Evolutionary conservation across 2,888 invertebrate species (phyloP).

Genomic region (Hydrotaea diabolus): DNA sequence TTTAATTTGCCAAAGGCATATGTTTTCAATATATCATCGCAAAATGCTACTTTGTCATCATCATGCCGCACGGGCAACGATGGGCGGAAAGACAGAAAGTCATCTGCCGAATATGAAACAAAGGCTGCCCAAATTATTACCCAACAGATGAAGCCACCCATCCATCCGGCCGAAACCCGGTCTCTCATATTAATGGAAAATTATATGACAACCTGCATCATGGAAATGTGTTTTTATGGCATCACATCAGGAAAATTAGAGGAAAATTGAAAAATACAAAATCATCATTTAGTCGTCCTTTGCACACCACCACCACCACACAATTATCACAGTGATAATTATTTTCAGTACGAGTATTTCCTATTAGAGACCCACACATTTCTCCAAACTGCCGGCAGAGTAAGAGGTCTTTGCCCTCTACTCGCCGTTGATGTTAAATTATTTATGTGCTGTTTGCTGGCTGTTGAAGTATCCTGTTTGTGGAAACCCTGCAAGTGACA

Average conservation of each 20-base stretch:
- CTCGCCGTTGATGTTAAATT: not conserved
- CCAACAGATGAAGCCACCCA: conserved; percentile 32
- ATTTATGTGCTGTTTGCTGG: conserved; percentile 35
- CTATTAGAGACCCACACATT: conserved; percentile 57
- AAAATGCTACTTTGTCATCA: conserved; percentile 35
- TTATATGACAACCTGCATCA: conserved; percentile 50
- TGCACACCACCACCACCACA: not conserved
- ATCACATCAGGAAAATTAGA: conserved; percentile 38
- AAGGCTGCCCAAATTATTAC: conserved; percentile 14
- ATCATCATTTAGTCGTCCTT: not conserved
- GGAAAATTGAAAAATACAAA: conserved; percentile 17
- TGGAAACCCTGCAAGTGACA: conserved; percentile 80
- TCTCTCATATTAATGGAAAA: conserved; percentile 28
- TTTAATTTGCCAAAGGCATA: conserved; percentile 58
- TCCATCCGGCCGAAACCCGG: conserved; percentile 8
- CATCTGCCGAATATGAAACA: conserved; percentile 57
- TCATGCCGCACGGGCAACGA: not conserved
- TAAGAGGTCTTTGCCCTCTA: conserved; percentile 36
- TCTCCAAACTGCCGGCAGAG: conserved; percentile 28
- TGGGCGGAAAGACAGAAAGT: conserved; percentile 49
- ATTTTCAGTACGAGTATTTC: conserved; percentile 39
- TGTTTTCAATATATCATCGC: conserved; percentile 50
- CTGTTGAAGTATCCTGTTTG: conserved; percentile 61
- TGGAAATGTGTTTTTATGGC: conserved; percentile 44
- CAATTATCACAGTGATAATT: conserved; percentile 59